These are phyloP conservation scores for Nycticorax nycticorax DNA, from an alignment of 2,113 vertebrate species.

Conservation along the genomic window DNA sequence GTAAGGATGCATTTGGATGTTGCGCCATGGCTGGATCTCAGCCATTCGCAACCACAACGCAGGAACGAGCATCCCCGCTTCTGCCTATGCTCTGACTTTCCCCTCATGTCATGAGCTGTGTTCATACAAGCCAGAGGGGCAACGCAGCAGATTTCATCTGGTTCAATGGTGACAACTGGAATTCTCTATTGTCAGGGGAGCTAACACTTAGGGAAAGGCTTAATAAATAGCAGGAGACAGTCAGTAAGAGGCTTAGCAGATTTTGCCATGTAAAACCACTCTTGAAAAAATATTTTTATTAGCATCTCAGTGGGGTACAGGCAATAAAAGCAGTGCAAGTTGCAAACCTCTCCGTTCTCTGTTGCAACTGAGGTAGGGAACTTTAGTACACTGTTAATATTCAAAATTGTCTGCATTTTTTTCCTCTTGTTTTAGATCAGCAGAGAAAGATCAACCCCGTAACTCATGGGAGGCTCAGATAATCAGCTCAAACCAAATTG, in stretches of 20 bases:
- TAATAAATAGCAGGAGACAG: slow-evolving; percentile 8
- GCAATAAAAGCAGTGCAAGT: neutral
- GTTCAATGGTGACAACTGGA: neutral
- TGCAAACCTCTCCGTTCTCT: neutral
- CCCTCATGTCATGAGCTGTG: neutral
- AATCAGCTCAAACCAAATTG: slow-evolving; percentile 52
- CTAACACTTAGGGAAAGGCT: neutral
- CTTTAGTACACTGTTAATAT: neutral
- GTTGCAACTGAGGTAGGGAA: neutral
- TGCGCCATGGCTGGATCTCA: neutral
- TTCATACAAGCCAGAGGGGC: neutral
- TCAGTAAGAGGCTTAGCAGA: slow-evolving; percentile 20
- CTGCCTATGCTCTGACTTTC: neutral
- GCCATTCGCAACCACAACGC: neutral
- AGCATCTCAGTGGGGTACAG: neutral
- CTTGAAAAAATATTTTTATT: slow-evolving; percentile 27
- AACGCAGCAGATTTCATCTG: neutral
- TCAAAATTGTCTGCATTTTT: neutral
- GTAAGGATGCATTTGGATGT: neutral
- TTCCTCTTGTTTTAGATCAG: neutral
- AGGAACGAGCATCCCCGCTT: neutral
- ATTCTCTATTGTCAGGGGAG: neutral
- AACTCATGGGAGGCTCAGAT: slow-evolving; percentile 36
- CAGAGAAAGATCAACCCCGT: neutral
- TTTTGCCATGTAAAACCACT: slow-evolving; percentile 24